Evolutionary conservation across 2,888 invertebrate species (phyloP).

Genomic region (Eupithecia insigniata): DNA sequence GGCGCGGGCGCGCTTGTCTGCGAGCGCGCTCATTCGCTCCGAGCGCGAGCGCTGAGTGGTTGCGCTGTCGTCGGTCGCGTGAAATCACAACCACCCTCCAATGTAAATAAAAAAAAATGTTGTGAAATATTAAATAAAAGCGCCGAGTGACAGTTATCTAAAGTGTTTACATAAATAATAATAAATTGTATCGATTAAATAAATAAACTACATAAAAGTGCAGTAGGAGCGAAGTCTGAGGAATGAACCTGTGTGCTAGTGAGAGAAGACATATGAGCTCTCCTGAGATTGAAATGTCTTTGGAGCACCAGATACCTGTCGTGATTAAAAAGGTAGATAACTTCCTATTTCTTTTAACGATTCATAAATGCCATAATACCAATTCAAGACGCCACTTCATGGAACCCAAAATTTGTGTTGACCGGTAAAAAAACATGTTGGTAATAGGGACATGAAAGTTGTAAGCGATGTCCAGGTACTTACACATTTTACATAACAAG

Average conservation of each 20-base stretch:
- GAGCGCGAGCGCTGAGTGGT: slow-evolving; percentile 69
- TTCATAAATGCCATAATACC: background rate
- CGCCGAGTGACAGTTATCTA: slow-evolving; percentile 66
- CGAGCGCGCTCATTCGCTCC: slow-evolving; percentile 64
- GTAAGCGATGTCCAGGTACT: slow-evolving; percentile 11
- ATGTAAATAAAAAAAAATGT: slow-evolving; percentile 43
- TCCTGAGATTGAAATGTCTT: slow-evolving; percentile 73
- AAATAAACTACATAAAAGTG: slow-evolving; percentile 60
- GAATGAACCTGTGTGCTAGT: slow-evolving; percentile 59
- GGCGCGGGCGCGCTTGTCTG: slow-evolving; percentile 50
- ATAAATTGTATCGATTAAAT: slow-evolving; percentile 58
- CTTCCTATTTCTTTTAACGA: background rate
- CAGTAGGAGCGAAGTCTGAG: slow-evolving; percentile 50
- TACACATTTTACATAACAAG: slow-evolving; percentile 23
- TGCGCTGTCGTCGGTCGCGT: slow-evolving; percentile 54
- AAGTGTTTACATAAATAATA: slow-evolving; percentile 60
- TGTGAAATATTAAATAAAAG: slow-evolving; percentile 39
- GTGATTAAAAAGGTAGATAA: slow-evolving; percentile 75
- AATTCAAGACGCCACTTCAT: background rate
- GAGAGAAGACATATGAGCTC: slow-evolving; percentile 64
- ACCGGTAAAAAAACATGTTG: background rate
- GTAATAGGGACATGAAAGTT: slow-evolving; percentile 17
- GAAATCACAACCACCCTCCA: slow-evolving; percentile 56
- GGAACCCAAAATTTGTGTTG: background rate
- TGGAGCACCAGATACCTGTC: slow-evolving; percentile 76